Conservation (phyloP, 2,113 vertebrate species). For the Bombycilla garrulus region DNA sequence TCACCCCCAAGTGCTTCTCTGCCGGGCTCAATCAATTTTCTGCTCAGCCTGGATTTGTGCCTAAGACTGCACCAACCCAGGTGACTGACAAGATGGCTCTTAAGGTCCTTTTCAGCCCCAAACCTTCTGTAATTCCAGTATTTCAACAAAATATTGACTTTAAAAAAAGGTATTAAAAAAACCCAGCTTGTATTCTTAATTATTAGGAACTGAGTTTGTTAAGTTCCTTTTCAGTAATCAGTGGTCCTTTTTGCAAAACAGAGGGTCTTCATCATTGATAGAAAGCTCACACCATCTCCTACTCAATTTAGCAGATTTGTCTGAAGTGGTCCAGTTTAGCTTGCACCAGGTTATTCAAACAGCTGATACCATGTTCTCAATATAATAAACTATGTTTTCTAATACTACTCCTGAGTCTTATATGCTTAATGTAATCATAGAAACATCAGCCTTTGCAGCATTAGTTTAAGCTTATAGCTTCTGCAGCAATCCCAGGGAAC, state of each 20-base stretch:
- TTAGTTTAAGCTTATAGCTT: not conserved
- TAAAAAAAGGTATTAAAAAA: not conserved
- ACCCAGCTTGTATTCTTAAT: rapidly evolving
- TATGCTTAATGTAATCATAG: not conserved
- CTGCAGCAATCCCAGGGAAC: not conserved
- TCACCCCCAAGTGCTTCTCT: not conserved
- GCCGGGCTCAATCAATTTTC: not conserved
- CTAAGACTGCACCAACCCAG: not conserved
- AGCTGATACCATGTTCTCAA: not conserved
- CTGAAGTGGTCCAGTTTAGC: not conserved
- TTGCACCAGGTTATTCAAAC: not conserved
- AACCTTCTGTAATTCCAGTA: not conserved
- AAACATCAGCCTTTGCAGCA: not conserved
- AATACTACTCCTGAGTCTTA: not conserved
- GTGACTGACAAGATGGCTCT: not conserved
- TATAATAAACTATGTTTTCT: not conserved
- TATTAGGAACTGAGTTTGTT: not conserved
- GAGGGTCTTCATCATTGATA: not conserved
- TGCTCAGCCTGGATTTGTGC: not conserved
- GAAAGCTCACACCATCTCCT: not conserved
- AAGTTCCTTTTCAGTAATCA: not conserved
- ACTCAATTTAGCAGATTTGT: not conserved
- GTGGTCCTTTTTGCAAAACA: not conserved
- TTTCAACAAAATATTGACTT: not conserved
- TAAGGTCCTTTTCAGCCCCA: not conserved